A percentile compares a stretch with the other conserved stretches of the same genome.
phyloP scores from a whole-genome alignment of 2,113 vertebrate species.

The Pycnonotus jocosus region DNA sequence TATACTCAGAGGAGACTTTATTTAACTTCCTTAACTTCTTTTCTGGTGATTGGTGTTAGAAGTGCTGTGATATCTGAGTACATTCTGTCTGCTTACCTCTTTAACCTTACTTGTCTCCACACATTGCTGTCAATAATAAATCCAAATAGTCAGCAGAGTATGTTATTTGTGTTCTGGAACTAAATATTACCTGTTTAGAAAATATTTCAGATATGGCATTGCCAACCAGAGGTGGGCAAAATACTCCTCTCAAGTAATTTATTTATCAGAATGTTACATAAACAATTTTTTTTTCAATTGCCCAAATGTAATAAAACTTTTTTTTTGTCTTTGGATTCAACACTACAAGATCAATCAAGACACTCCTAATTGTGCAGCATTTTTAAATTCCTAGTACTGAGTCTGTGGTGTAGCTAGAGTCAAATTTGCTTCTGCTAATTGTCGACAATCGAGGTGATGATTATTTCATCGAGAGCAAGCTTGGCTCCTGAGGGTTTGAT shows the following conservation, averaged over 20 bases:
- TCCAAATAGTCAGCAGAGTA: neutral
- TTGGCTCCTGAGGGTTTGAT: neutral
- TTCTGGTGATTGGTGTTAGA: neutral
- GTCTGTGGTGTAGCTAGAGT: neutral
- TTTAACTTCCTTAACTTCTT: neutral
- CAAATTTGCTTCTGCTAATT: neutral
- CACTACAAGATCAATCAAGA: neutral
- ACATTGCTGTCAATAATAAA: neutral
- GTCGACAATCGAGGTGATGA: neutral
- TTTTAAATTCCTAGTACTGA: neutral
- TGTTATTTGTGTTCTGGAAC: neutral
- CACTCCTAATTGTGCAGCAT: neutral
- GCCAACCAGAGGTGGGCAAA: neutral
- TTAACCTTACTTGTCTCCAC: neutral
- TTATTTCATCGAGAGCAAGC: neutral
- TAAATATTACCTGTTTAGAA: neutral
- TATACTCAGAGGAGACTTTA: neutral
- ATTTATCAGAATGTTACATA: neutral
- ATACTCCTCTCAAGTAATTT: neutral
- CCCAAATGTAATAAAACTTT: neutral
- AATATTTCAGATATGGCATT: neutral
- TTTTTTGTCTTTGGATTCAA: neutral
- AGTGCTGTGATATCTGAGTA: neutral
- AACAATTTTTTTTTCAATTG: neutral
- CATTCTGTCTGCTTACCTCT: neutral